Percentiles rank a stretch among this genome's conserved stretches.
These are phyloP conservation scores for Temnothorax rugatulus DNA, from an alignment of 2,888 invertebrate species.

Conservation along the genomic window DNA sequence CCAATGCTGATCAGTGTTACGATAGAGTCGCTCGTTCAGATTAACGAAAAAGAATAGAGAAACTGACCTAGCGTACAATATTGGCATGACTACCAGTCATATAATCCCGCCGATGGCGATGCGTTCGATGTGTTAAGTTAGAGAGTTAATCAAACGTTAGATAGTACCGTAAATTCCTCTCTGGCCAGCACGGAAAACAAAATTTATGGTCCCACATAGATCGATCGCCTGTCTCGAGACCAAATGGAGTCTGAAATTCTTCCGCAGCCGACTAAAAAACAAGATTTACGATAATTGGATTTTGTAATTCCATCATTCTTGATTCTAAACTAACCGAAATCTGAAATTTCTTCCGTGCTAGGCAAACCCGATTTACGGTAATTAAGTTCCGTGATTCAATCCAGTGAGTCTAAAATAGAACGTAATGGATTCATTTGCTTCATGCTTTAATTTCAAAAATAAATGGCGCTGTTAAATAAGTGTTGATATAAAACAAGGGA, in stretches of 20 bases:
- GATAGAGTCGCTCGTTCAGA: neutral
- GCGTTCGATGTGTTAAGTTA: constrained; percentile 36
- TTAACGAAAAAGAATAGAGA: neutral
- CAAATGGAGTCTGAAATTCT: constrained; percentile 58
- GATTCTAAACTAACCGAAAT: constrained; percentile 49
- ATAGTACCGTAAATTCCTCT: constrained; percentile 45
- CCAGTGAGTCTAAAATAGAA: constrained; percentile 3
- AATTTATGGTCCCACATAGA: constrained; percentile 49
- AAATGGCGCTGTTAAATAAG: neutral
- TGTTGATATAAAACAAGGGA: neutral
- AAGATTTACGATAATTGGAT: constrained; percentile 57
- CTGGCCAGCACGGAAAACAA: constrained; percentile 47
- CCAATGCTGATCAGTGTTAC: neutral
- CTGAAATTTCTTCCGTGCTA: constrained; percentile 23
- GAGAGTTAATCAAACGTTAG: constrained; percentile 55
- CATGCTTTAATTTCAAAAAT: neutral
- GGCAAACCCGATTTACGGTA: constrained; percentile 41
- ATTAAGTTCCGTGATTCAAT: constrained; percentile 31
- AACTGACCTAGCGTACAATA: constrained; percentile 1
- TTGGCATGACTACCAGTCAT: constrained; percentile 18
- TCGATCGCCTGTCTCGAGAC: constrained; percentile 56
- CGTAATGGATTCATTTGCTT: constrained; percentile 19
- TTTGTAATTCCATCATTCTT: constrained; percentile 51
- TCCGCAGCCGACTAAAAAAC: constrained; percentile 48
- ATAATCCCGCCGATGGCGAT: constrained; percentile 23